A percentile compares a stretch with the other conserved stretches of the same genome.
Conservation (phyloP, 2,113 vertebrate species). For the Acanthisitta chloris region DNA sequence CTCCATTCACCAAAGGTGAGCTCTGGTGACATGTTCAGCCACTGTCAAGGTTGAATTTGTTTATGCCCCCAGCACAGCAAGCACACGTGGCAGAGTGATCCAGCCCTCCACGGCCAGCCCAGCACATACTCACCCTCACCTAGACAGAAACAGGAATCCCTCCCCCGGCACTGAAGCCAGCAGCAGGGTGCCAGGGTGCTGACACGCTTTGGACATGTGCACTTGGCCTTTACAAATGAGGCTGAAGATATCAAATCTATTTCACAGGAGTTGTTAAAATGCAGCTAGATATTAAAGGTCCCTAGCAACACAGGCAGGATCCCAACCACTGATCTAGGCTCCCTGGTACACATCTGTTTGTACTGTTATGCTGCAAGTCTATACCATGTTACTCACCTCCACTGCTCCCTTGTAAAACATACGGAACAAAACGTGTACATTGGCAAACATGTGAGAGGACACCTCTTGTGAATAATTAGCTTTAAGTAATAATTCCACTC, state of each 20-base stretch:
- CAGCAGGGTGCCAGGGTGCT: neutral
- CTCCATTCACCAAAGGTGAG: neutral
- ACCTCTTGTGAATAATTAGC: neutral
- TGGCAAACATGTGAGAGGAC: neutral
- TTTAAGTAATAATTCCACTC: neutral
- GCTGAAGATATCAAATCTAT: neutral
- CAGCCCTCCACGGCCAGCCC: neutral
- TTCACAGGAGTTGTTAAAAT: neutral
- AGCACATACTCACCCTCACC: neutral
- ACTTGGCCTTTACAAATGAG: neutral
- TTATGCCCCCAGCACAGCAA: neutral
- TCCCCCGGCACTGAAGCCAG: neutral
- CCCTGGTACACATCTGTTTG: neutral
- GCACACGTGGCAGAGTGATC: neutral
- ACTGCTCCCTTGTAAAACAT: neutral
- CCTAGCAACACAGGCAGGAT: neutral
- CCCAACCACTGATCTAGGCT: neutral
- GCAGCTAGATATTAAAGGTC: neutral
- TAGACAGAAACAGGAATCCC: neutral
- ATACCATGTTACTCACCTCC: neutral
- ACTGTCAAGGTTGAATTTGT: neutral
- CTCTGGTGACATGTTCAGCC: neutral
- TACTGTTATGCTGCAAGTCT: neutral
- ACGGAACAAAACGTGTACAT: neutral
- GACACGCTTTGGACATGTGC: neutral